Percentiles rank a stretch among this genome's conserved stretches.
These are phyloP conservation scores for Pammene fasciana DNA, from an alignment of 2,888 invertebrate species.

Conservation along the genomic window DNA sequence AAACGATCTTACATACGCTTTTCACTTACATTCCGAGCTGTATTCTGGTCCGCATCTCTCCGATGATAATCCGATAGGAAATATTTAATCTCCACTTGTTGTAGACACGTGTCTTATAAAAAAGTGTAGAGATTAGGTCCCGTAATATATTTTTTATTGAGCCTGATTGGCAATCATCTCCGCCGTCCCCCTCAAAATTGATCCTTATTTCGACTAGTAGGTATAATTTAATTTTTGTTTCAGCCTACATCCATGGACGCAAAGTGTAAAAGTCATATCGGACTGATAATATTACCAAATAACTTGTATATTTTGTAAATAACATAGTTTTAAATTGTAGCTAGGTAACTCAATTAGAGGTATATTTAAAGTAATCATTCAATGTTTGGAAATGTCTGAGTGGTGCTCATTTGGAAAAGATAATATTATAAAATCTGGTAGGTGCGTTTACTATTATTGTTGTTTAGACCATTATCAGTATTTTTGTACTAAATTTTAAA, in stretches of 20 bases:
- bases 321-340: not conserved
- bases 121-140: too few species aligned
- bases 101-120: too few species aligned
- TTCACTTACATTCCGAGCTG: not conserved
- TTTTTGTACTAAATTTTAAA: not conserved
- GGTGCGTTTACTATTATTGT: not conserved
- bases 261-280: slow-evolving; percentile 57
- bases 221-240: slow-evolving; percentile 55
- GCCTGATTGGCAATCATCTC: too few species aligned
- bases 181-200: too few species aligned
- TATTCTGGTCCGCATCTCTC: too few species aligned
- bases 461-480: not conserved
- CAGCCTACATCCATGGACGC: slow-evolving; percentile 74
- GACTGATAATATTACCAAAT: slow-evolving; percentile 8
- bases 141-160: too few species aligned
- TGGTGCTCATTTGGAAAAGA: slow-evolving; percentile 16
- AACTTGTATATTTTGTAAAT: slow-evolving; percentile 23
- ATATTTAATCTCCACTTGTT: too few species aligned
- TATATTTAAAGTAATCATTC: not conserved
- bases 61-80: too few species aligned
- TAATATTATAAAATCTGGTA: not conserved
- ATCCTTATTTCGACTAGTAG: too few species aligned
- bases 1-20: not conserved
- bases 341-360: not conserved
- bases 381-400: slow-evolving; percentile 19